Evolutionary conservation across 2,888 invertebrate genomes (phyloP), one percentile per base, ranked within the genome.

Genomic region (Galerucella pusilla): DNA sequence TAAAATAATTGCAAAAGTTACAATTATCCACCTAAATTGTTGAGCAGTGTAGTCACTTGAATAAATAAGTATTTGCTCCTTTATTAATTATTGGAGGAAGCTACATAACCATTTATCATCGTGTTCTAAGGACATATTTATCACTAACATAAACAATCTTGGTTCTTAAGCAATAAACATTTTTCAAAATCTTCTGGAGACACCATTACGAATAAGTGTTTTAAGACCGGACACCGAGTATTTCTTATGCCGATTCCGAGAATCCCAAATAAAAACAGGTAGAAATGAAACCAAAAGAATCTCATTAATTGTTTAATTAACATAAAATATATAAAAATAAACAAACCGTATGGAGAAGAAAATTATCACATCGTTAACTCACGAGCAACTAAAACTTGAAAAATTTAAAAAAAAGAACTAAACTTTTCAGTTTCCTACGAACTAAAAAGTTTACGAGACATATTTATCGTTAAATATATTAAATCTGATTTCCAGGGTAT

Each of bases 331-430:
- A 84, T 84, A 84, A 83, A 84, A 80, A 80, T 78, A 80, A 81
- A 79, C 77, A 81, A 78, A 81, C 79, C 78, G 75, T 81, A 81
- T 80, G 82, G 81, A 20, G 20, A 83, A 81, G 79, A 80, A 84
- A 84, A 82, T 84, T 84, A 83, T 84, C 83, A 81, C 83, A 80
- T 84, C 84, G 81, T 85, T 84, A 83, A 80, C 81, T 81, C 82
- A 82, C 82, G 83, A 80, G 82, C 83, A 82, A 81, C 83, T 77
- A 80, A 81, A 82, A 79, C 77, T 77, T 77, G 74, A 77, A 81
- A 80, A 79, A 52, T 42, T 14, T 5, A 49, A 49, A 49, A 45
- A 45, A 65, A 16, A 65, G n/a, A 20, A 63, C n/a, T 35, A 63
- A 46, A 12, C 14, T 65, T 65, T 65, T 65, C 45, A 28, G 35